Percentiles rank a stretch among this genome's conserved stretches.
Evolutionary conservation across 1,140 invertebrate genomes (phyloP).

Genomic region (Brachionus rubens): DNA sequence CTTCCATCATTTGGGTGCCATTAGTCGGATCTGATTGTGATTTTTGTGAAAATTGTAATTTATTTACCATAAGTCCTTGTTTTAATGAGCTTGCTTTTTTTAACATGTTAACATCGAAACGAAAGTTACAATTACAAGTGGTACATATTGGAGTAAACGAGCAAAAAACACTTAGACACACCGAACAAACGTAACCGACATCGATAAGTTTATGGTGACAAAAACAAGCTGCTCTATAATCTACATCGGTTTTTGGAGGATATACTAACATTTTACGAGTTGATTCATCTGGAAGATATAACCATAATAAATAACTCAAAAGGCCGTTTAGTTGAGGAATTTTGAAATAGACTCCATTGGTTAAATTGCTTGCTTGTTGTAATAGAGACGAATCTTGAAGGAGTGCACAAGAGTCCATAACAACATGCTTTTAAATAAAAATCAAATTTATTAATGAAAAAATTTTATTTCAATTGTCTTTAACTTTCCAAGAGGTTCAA

Average conservation of each 20-base stretch:
- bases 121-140: constrained; percentile 67
- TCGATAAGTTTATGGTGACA: constrained; percentile 93
- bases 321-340: constrained; percentile 63
- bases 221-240: constrained; percentile 93
- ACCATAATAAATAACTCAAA: constrained; percentile 91
- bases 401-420: constrained; percentile 87
- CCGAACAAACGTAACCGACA: constrained; percentile 93
- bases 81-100: constrained; percentile 39
- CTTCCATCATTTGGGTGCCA: not conserved
- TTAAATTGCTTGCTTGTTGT: constrained; percentile 85
- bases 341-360: constrained; percentile 76
- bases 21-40: not conserved
- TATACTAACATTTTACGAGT: constrained; percentile 77
- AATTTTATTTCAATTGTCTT: no score
- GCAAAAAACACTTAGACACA: constrained; percentile 92
- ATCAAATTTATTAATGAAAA: constrained; percentile 48
- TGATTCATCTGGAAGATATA: constrained; percentile 80
- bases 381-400: constrained; percentile 83
- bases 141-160: constrained; percentile 94
- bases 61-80: constrained; percentile 23
- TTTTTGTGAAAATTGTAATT: not conserved
- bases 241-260: constrained; percentile 82
- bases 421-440: constrained; percentile 67
- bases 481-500: constrained; percentile 30
- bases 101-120: constrained; percentile 33